Conservation (phyloP, 2,888 invertebrate species). For the Eristalis arbustorum region DNA sequence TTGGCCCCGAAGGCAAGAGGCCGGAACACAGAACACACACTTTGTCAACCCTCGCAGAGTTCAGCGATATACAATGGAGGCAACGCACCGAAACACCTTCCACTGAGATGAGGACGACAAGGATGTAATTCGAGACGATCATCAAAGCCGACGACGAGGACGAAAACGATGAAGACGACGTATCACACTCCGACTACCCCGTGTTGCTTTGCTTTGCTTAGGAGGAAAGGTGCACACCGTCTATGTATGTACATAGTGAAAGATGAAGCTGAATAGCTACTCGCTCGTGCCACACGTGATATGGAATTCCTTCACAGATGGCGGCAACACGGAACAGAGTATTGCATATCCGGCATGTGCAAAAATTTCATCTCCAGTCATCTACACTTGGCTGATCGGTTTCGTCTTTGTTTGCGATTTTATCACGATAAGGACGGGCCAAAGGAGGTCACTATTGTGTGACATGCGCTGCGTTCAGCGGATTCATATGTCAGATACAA, state of each 20-base stretch:
- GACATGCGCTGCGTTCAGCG: slow-evolving; percentile 56
- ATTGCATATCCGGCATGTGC: slow-evolving; percentile 74
- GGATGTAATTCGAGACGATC: slow-evolving; percentile 66
- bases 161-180: slow-evolving; percentile 30
- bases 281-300: slow-evolving; percentile 59
- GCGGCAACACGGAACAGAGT: slow-evolving; percentile 24
- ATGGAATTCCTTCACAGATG: slow-evolving; percentile 50
- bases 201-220: slow-evolving; percentile 3
- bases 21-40: slow-evolving; percentile 51
- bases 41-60: slow-evolving; percentile 47
- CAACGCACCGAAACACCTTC: slow-evolving; percentile 51
- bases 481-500: slow-evolving; percentile 49
- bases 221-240: slow-evolving; percentile 48
- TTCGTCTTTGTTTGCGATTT: slow-evolving; percentile 41
- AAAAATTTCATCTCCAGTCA: slow-evolving; percentile 72
- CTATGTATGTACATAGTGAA: slow-evolving; percentile 32
- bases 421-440: slow-evolving; percentile 38
- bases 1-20: slow-evolving; percentile 38
- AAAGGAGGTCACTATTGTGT: slow-evolving; percentile 42
- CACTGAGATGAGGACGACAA: slow-evolving; percentile 21
- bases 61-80: slow-evolving; percentile 16
- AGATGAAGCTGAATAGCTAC: slow-evolving; percentile 47
- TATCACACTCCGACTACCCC: slow-evolving; percentile 47
- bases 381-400: slow-evolving; percentile 56
- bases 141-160: slow-evolving; percentile 56